Evolutionary conservation across 2,113 vertebrate species (phyloP).

Genomic region (Emydocephalus ijimae): DNA sequence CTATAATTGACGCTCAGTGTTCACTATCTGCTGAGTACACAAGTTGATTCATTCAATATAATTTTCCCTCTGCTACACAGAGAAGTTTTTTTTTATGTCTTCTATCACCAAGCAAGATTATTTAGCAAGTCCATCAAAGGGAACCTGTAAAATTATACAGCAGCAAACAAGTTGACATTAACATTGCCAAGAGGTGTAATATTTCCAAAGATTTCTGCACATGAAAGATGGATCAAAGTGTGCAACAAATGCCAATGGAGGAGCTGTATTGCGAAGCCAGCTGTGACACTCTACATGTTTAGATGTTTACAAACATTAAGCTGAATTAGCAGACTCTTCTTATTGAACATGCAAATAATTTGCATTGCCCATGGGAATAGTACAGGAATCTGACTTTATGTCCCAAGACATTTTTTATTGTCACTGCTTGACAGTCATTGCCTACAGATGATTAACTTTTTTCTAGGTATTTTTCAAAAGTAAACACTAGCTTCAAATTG

Average conservation of each 20-base stretch:
- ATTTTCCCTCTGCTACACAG: not conserved
- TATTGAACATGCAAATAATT: not conserved
- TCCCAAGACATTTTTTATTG: not conserved
- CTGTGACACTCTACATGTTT: not conserved
- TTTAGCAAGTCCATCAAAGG: not conserved
- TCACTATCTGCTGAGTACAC: not conserved
- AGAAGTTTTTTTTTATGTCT: not conserved
- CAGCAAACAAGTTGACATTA: not conserved
- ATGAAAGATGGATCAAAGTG: not conserved
- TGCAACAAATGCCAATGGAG: not conserved
- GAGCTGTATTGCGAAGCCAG: not conserved
- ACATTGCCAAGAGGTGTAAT: not conserved
- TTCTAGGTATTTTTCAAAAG: not conserved
- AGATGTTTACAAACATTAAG: not conserved
- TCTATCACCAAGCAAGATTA: not conserved
- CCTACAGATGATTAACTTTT: not conserved
- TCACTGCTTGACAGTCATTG: not conserved
- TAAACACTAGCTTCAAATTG: not conserved
- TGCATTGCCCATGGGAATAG: not conserved
- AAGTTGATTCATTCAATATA: not conserved
- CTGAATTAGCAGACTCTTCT: not conserved
- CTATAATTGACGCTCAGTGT: not conserved
- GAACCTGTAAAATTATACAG: not conserved
- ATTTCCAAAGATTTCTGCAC: not conserved
- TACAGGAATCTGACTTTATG: not conserved